Conservation (phyloP, 2,888 invertebrate species). For the Neoascia interrupta region DNA sequence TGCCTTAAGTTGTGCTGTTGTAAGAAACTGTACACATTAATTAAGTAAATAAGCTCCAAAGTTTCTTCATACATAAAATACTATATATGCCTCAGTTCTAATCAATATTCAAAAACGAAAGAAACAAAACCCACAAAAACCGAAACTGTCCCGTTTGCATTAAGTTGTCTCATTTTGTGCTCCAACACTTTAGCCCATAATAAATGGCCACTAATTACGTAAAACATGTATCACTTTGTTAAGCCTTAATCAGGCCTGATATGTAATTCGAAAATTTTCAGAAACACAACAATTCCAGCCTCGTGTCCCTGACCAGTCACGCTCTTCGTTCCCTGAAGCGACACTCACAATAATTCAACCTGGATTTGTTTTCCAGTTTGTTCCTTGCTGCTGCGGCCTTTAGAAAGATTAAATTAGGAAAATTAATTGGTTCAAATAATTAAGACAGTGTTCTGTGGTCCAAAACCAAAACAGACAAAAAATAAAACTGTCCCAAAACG, state of each 20-base stretch:
- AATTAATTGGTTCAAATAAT: conserved; percentile 68
- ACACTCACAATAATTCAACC: conserved; percentile 58
- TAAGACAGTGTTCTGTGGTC: conserved; percentile 54
- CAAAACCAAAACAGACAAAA: neutral
- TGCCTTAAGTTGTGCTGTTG: too few species aligned
- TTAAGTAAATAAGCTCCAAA: too few species aligned
- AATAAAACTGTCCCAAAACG: conserved; percentile 20
- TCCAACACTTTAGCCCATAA: conserved; percentile 53
- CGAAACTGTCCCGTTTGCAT: conserved; percentile 21
- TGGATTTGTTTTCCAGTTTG: conserved; percentile 49
- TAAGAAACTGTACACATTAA: too few species aligned
- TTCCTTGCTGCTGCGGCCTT: conserved; percentile 1
- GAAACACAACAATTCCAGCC: conserved; percentile 13
- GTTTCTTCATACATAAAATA: too few species aligned
- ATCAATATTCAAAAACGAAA: too few species aligned
- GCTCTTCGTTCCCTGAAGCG: neutral
- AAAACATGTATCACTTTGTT: conserved; percentile 67
- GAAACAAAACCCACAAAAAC: conserved; percentile 23
- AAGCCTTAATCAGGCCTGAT: conserved; percentile 63
- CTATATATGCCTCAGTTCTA: too few species aligned
- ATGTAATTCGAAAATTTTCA: conserved; percentile 47
- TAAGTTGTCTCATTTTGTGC: conserved; percentile 51
- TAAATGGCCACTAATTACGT: conserved; percentile 61
- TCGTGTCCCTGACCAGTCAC: conserved; percentile 29
- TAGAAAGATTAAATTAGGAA: conserved; percentile 65